Percentiles rank a stretch among this genome's conserved stretches.
Evolutionary conservation across 2,113 vertebrate genomes (phyloP).

Genomic region (Verasper variegatus): DNA sequence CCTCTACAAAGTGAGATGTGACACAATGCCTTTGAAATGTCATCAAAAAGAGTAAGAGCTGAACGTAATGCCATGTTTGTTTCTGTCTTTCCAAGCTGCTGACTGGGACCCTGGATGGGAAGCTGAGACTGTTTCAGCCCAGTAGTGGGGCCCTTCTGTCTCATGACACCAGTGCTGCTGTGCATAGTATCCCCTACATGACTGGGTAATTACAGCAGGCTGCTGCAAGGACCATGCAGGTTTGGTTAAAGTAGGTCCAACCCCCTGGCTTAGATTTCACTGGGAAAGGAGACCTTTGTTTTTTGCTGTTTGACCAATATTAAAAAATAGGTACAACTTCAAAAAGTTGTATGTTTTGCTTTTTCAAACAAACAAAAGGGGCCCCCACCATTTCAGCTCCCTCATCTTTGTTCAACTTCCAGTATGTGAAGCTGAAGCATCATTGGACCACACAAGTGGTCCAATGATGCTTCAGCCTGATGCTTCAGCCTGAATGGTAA

Average conservation of each 20-base stretch:
- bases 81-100: conserved; percentile 80
- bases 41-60: conserved; percentile 24
- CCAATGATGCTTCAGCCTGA: too few relatives aligned
- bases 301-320: conserved; percentile 12
- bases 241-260: conserved; percentile 49
- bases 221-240: conserved; percentile 33
- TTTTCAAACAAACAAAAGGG: conserved; percentile 4
- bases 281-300: conserved; percentile 18
- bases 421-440: conserved; percentile 2
- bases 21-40: conserved; percentile 39
- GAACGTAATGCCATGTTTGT: conserved; percentile 37
- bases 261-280: conserved; percentile 25
- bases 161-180: conserved; percentile 51
- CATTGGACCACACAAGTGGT: background rate
- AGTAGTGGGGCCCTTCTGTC: conserved; percentile 61
- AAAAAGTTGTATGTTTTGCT: conserved; percentile 5
- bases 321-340: background rate
- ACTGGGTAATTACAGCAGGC: conserved; percentile 47
- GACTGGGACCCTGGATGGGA: conserved; percentile 90
- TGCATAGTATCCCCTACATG: conserved; percentile 34
- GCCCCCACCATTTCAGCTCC: conserved; percentile 6
- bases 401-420: conserved; percentile 11
- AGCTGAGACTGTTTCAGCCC: conserved; percentile 85
- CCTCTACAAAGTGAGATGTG: conserved; percentile 29
- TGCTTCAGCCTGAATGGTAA: too few relatives aligned